These are phyloP conservation scores for Meteorus cinctellus DNA, from an alignment of 2,888 invertebrate genomes.

Conservation along the genomic window DNA sequence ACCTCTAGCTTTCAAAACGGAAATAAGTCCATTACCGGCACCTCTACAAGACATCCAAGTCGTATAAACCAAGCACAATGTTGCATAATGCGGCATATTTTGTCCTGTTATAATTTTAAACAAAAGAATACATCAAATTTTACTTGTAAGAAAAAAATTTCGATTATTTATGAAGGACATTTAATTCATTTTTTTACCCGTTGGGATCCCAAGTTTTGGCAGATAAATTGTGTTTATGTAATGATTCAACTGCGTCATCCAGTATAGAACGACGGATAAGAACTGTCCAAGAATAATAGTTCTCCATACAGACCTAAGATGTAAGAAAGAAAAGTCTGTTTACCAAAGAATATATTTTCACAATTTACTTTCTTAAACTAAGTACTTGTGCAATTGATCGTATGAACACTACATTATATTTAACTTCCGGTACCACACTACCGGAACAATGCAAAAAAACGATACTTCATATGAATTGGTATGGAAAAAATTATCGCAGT, in stretches of 20 bases:
- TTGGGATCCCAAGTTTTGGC: slow-evolving; percentile 83
- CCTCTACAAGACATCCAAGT: slow-evolving; percentile 84
- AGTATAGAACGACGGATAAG: slow-evolving; percentile 84
- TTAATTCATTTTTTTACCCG: slow-evolving; percentile 72
- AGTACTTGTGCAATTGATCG: not conserved
- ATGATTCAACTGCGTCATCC: slow-evolving; percentile 84
- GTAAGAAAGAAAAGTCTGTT: not conserved
- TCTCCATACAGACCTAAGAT: slow-evolving; percentile 81
- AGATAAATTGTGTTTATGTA: slow-evolving; percentile 78
- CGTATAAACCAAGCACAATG: slow-evolving; percentile 85
- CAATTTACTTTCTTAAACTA: not conserved
- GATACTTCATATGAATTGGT: not conserved
- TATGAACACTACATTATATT: not conserved
- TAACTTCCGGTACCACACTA: not conserved
- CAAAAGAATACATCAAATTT: slow-evolving; percentile 15
- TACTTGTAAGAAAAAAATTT: not conserved
- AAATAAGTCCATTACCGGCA: slow-evolving; percentile 77
- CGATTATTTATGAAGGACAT: not conserved
- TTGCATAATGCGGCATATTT: slow-evolving; percentile 85
- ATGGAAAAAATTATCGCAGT: too few relatives aligned
- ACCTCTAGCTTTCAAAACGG: slow-evolving; percentile 80
- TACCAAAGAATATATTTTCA: not conserved
- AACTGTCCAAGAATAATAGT: slow-evolving; percentile 84
- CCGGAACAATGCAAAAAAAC: not conserved
- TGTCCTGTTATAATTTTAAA: slow-evolving; percentile 76